These are phyloP conservation scores for Thera obeliscata DNA, from an alignment of 2,888 invertebrate species.

Conservation along the genomic window DNA sequence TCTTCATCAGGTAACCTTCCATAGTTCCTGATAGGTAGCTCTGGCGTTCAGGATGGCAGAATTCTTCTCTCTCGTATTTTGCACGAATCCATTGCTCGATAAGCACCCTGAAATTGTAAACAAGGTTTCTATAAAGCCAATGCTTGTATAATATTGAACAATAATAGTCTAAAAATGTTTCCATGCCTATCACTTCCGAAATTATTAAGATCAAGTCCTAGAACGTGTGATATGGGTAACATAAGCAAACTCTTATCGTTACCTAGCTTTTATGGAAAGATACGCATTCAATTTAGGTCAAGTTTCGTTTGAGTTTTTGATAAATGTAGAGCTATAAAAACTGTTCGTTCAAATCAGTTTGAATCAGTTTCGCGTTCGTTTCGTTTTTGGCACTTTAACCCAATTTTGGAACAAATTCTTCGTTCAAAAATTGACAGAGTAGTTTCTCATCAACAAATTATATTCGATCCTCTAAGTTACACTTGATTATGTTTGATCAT, in stretches of 20 bases:
- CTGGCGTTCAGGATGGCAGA: slow-evolving; percentile 91
- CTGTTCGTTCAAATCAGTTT: no score
- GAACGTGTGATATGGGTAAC: slow-evolving; percentile 3
- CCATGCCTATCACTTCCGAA: no score
- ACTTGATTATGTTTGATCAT: no score
- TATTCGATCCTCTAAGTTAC: no score
- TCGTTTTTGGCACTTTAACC: no score
- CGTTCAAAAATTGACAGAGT: no score
- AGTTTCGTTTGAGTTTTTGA: slow-evolving; percentile 50
- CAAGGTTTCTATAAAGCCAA: background rate
- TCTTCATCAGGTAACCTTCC: slow-evolving; percentile 95
- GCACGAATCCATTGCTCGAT: slow-evolving; percentile 96
- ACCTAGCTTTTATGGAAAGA: slow-evolving; percentile 49
- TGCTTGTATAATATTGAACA: background rate
- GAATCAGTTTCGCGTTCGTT: no score
- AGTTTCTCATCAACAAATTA: no score
- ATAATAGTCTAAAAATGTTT: no score
- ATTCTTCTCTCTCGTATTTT: slow-evolving; percentile 95
- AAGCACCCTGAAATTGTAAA: slow-evolving; percentile 86
- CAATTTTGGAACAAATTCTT: no score
- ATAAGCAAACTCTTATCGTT: slow-evolving; percentile 36
- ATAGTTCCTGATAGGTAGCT: slow-evolving; percentile 91
- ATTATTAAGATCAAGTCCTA: no score
- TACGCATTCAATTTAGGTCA: slow-evolving; percentile 52
- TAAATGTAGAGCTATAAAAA: slow-evolving; percentile 28